These are phyloP conservation scores for Avahi laniger DNA, from an alignment of 2,797 vertebrate species.

Conservation along the genomic window DNA sequence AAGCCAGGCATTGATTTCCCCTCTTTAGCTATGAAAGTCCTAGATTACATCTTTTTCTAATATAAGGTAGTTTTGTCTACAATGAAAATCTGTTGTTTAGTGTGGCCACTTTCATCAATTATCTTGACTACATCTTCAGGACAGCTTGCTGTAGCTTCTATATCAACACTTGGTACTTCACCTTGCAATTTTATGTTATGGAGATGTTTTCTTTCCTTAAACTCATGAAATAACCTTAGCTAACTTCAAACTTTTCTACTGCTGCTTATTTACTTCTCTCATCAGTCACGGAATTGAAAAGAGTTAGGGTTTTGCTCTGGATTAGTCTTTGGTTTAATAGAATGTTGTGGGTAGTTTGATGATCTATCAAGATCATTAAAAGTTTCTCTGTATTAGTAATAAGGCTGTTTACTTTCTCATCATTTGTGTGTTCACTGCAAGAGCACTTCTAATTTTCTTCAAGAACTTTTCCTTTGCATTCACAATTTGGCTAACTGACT, in stretches of 20 bases:
- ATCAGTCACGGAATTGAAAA: background rate
- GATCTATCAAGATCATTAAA: background rate
- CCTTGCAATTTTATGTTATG: background rate
- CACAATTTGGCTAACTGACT: background rate
- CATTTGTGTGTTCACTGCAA: background rate
- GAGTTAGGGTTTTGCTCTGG: background rate
- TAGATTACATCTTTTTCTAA: background rate
- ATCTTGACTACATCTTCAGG: background rate
- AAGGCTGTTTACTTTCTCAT: background rate
- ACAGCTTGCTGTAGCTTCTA: background rate
- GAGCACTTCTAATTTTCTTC: background rate
- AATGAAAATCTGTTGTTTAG: background rate
- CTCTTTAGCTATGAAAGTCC: background rate
- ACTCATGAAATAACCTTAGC: background rate
- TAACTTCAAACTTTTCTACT: background rate
- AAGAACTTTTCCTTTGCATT: background rate
- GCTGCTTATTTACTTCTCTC: background rate
- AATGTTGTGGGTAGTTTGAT: background rate
- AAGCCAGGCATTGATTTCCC: background rate
- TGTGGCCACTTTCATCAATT: background rate
- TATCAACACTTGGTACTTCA: background rate
- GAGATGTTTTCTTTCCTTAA: background rate
- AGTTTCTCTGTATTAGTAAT: background rate
- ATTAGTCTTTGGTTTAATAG: background rate
- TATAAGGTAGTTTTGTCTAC: background rate